phyloP scores from a whole-genome alignment of 2,113 vertebrate genomes.

The Terrapene triunguis region DNA sequence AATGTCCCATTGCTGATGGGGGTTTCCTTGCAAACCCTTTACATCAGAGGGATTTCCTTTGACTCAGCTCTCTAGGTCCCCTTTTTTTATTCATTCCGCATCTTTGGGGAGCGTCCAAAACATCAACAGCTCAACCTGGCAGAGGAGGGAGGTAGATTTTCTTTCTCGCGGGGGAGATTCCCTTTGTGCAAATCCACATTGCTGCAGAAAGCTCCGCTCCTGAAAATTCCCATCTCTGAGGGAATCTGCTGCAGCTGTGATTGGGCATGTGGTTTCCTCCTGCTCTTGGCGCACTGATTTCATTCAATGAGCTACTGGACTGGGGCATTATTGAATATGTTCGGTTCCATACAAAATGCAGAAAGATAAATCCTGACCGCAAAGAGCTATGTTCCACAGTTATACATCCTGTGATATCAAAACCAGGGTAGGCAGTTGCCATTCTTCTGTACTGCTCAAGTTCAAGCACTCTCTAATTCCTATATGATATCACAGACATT shows the following conservation, averaged over 20 bases:
- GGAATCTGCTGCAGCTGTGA: constrained; percentile 13
- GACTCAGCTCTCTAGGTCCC: not conserved
- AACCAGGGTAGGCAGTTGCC: not conserved
- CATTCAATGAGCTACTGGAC: not conserved
- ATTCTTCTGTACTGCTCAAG: not conserved
- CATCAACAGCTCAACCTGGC: constrained; percentile 19
- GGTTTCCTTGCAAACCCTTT: constrained; percentile 18
- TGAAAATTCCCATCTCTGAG: constrained; percentile 23
- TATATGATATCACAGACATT: not conserved
- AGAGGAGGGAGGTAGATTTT: constrained; percentile 27
- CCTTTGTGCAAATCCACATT: not conserved
- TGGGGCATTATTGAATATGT: not conserved
- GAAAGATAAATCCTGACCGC: not conserved
- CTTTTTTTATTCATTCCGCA: constrained; percentile 43
- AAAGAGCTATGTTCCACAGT: not conserved
- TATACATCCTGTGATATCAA: not conserved
- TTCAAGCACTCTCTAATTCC: not conserved
- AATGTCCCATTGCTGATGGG: constrained; percentile 23
- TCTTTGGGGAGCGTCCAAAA: constrained; percentile 13
- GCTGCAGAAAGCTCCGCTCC: constrained; percentile 6
- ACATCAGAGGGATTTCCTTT: constrained; percentile 36
- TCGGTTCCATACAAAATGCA: not conserved
- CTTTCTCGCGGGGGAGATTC: not conserved
- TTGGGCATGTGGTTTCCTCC: not conserved
- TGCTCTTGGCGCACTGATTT: constrained; percentile 11